These are phyloP conservation scores for Lasioglossum marginatum DNA, from an alignment of 2,888 invertebrate genomes.

Conservation along the genomic window DNA sequence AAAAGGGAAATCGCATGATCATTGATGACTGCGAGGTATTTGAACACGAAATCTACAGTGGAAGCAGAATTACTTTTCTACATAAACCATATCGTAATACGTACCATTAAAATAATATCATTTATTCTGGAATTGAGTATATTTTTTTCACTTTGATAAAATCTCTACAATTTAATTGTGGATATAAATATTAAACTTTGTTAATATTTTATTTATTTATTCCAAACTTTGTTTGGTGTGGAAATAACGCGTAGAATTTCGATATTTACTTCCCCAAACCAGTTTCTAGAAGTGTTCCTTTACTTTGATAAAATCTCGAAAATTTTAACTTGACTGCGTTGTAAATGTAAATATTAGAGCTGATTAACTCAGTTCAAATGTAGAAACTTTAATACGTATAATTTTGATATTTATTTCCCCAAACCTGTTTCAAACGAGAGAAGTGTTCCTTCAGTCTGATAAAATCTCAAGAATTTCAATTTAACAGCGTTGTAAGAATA, in stretches of 20 bases:
- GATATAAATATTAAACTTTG: background rate
- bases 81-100: background rate
- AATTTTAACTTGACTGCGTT: background rate
- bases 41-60: background rate
- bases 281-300: background rate
- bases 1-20: conserved; percentile 27
- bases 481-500: background rate
- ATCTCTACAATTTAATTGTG: background rate
- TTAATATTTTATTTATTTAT: too few relatives aligned
- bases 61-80: background rate
- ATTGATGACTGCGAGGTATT: background rate
- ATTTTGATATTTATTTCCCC: background rate
- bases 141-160: background rate
- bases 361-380: background rate
- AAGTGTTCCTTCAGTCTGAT: background rate
- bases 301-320: background rate
- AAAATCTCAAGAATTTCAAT: background rate
- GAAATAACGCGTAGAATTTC: background rate
- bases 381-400: background rate
- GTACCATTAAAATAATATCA: too few relatives aligned
- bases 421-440: background rate
- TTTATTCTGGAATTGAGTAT: background rate
- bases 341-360: fast-evolving
- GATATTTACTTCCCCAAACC: background rate
- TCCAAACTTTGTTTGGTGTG: background rate